A percentile compares a stretch with the other conserved stretches of the same genome.
Evolutionary conservation across 2,797 vertebrate genomes (phyloP).

Genomic region (Natrix natrix): DNA sequence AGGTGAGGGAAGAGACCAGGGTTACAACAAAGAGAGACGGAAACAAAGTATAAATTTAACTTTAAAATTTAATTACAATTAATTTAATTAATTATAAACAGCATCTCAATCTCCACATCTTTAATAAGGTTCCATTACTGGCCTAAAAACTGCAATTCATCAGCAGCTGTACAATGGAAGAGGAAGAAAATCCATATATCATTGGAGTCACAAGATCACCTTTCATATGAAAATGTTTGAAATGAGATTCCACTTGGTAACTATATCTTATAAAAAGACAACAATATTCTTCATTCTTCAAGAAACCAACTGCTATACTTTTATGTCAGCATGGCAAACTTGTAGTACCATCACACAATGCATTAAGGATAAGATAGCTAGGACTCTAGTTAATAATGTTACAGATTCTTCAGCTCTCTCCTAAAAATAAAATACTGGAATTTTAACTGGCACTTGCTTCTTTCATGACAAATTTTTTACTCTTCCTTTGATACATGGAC

Average conservation of each 20-base stretch:
- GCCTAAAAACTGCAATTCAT: background rate
- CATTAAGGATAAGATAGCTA: background rate
- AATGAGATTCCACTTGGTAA: background rate
- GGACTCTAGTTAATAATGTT: background rate
- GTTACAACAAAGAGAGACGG: background rate
- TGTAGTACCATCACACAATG: background rate
- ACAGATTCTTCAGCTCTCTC: background rate
- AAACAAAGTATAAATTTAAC: background rate
- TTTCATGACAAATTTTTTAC: background rate
- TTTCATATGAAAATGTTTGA: background rate
- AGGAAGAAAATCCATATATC: background rate
- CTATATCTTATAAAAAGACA: background rate
- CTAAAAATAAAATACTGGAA: background rate
- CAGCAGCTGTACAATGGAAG: background rate
- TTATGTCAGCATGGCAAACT: background rate
- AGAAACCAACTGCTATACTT: background rate
- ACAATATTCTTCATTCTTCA: background rate
- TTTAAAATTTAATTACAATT: background rate
- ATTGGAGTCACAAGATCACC: background rate
- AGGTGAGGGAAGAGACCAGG: background rate
- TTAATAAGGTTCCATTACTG: background rate
- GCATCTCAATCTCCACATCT: background rate
- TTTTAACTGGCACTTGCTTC: background rate
- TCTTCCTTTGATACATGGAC: background rate
- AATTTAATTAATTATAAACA: background rate